Conservation (phyloP, 2,113 vertebrate species). For the Etia nguti region DNA sequence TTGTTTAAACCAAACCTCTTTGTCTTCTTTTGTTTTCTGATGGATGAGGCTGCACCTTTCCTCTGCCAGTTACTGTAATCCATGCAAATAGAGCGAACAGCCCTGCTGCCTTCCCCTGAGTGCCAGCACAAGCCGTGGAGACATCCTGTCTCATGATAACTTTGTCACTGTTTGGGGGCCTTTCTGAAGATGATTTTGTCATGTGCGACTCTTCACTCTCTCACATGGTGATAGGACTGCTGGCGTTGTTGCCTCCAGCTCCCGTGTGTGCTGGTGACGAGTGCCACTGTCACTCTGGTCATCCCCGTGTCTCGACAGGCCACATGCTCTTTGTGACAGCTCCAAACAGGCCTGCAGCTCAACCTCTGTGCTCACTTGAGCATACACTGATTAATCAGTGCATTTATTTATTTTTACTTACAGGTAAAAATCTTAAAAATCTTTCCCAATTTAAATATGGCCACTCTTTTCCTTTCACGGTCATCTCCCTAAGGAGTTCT, state of each 20-base stretch:
- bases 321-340: constrained; percentile 35
- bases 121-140: neutral
- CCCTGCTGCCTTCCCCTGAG: neutral
- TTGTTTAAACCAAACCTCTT: neutral
- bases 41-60: neutral
- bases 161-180: constrained; percentile 6
- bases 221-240: neutral
- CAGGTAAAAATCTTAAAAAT: neutral
- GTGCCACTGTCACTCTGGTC: constrained; percentile 36
- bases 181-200: constrained; percentile 15
- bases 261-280: neutral
- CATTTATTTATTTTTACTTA: neutral
- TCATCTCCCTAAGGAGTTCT: neutral
- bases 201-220: constrained; percentile 2
- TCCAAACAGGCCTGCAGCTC: constrained; percentile 16
- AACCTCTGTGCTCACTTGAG: constrained; percentile 21
- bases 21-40: neutral
- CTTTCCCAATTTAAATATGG: neutral
- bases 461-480: neutral
- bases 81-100: neutral
- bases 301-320: neutral
- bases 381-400: neutral
- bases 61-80: constrained; percentile 2
- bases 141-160: constrained; percentile 26
- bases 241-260: constrained; percentile 40